Conservation (phyloP, 1,140 invertebrate species). For the Hyphantria cunea region DNA sequence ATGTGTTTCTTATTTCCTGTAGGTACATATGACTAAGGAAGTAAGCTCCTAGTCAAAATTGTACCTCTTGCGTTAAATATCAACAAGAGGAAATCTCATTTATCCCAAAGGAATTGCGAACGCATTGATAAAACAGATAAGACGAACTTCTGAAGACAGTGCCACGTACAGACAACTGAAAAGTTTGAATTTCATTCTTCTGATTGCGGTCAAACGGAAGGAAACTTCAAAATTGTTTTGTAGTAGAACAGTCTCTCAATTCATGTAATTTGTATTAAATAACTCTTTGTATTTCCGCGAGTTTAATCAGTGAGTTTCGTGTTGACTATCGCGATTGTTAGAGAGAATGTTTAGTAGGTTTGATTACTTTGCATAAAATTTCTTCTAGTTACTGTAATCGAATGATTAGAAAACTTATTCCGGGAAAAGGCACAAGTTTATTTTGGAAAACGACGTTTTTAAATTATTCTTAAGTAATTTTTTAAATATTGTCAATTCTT, state of each 20-base stretch:
- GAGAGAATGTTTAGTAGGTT: constrained; percentile 15
- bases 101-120: constrained; percentile 21
- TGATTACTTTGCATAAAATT: constrained; percentile 20
- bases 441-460: no score
- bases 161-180: constrained; percentile 10
- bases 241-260: constrained; percentile 8
- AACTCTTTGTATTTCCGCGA: no score
- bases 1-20: constrained; percentile 12
- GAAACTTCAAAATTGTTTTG: constrained; percentile 27
- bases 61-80: background rate
- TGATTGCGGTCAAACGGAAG: constrained; percentile 20
- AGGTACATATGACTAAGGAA: constrained; percentile 7
- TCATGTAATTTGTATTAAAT: constrained; percentile 16
- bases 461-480: no score
- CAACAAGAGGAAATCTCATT: constrained; percentile 25
- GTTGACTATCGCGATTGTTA: constrained; percentile 1
- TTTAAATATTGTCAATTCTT: no score
- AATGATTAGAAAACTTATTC: constrained; percentile 2
- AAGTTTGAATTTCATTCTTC: constrained; percentile 21
- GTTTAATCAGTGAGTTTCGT: constrained; percentile 6
- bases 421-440: no score
- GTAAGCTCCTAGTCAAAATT: constrained; percentile 11
- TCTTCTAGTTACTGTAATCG: constrained; percentile 8
- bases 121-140: constrained; percentile 13
- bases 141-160: constrained; percentile 11